Base-by-base conservation (phyloP, 64 coral and sea anemone genomes). In the Actinia tenebrosa region DNA sequence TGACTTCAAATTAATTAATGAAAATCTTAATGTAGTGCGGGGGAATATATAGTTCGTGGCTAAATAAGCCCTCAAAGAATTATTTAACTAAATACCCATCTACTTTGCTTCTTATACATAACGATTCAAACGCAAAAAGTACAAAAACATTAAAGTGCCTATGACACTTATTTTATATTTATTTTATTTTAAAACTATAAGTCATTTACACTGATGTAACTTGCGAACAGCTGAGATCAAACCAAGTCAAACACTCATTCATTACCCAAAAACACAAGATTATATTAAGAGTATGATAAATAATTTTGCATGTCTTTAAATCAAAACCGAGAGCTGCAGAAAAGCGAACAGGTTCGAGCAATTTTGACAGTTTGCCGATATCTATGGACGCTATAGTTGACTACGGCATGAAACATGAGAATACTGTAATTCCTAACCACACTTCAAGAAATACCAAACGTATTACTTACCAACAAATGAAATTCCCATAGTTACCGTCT, bases 401-500 rank as follows among this genome's bases (percentile, higher is more conserved):
- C 63, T 66, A 23, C 63, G 7, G 10, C 19, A n/a, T 66, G 63
- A n/a, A 66, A 66, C 22, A n/a, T 23, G 63, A 66, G 63, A 66
- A 25, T 7, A 23, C 22, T n/a, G 22, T n/a, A 66, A 66, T 66
- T 23, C 15, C 63, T 66, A 66, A 66, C 63, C 3, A 66, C 3
- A 20, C 7, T 8, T 23, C 10, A 5, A 66, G 63, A 66, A 66
- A 66, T 66, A 66, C 63, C 63, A 66, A 66, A 66, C 63, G 63
- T 66, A 23, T 25, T 66, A 66, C 63, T 66, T 5, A 66, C 63
- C 63, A 66, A 66, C 19, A 23, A 4, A 66, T 7, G 63, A 5
- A 66, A 66, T 66, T 66, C 23, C 63, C 63, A 66, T 66, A 66
- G 63, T 66, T 66, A 66, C 63, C n/a, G 63, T 66, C 10, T 66